phyloP scores from a whole-genome alignment of 2,888 invertebrate genomes.

The Litoditis marina region DNA sequence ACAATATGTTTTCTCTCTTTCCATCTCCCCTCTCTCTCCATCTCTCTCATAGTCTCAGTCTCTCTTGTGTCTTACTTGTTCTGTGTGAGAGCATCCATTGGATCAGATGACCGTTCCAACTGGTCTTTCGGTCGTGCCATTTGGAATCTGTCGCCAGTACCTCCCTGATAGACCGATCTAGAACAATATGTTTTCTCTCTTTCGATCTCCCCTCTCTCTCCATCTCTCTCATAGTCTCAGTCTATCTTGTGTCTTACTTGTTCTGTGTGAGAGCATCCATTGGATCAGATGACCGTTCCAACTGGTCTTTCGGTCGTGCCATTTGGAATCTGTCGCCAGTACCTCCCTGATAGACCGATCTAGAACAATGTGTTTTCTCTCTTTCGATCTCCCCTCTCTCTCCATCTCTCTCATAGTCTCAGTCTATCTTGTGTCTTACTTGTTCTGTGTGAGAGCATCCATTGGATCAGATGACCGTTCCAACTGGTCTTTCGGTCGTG shows the following conservation, averaged over 20 bases:
- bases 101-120: background rate
- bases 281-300: background rate
- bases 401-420: too few relatives aligned
- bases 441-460: background rate
- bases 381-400: too few relatives aligned
- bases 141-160: background rate
- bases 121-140: background rate
- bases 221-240: background rate
- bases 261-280: background rate
- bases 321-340: background rate
- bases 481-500: background rate
- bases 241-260: background rate
- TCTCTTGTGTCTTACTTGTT: too few relatives aligned
- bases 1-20: too few relatives aligned
- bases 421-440: too few relatives aligned
- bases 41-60: too few relatives aligned
- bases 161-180: background rate
- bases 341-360: background rate
- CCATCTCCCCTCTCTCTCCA: too few relatives aligned
- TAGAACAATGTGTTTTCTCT: too few relatives aligned
- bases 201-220: background rate
- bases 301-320: background rate
- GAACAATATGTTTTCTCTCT: background rate
- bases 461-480: background rate
- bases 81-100: background rate